Evolutionary conservation across 2,888 invertebrate species (phyloP), one percentile per base, ranked within the genome.

Genomic region (Acanthopleura granulata): DNA sequence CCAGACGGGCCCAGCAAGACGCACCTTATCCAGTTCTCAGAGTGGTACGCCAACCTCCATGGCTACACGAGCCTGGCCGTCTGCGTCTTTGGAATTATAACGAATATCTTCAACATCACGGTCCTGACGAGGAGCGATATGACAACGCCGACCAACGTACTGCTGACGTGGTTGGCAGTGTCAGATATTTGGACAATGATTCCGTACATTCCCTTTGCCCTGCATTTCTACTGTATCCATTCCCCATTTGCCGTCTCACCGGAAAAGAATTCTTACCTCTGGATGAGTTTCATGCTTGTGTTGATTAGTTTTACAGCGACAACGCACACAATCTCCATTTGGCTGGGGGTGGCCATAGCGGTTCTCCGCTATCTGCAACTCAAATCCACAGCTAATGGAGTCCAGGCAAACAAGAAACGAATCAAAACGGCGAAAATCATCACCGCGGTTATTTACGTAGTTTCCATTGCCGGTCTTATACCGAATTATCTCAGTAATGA

Each of bases 171-270:
- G 75, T 81, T 97, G 51, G 98, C 98, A 0, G 94, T 97, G 15
- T 95, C 97, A 18, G 97, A 98, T 89, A 93, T 97, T 50, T 92
- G 97, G 18, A 97, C 97, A 18, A 97, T 97, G 84, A 78, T 89
- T n/a, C 97, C 97, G 84, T 97, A 97, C 91, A 95, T 98, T 82
- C 97, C 97, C 0, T 97, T 95, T 90, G 94, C 95, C 4, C 93
- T 95, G 74, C 95, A 96, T 79, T 89, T 89, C 79, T 88, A 86
- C 80, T 83, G 86, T 78, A 84, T 85, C 49, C 83, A 83, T 15
- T 74, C 80, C 16, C 76, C 79, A 18, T 80, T 82, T 0, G 77
- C 77, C 12, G 76, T 74, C 4, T 79, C 82, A 1, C 85, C 87
- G 3, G 84, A 84, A 71, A 83, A 84, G 72, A 86, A 86, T 82